Conservation (phyloP, 2,797 vertebrate genomes). For the Schizopygopsis pylzovi region DNA sequence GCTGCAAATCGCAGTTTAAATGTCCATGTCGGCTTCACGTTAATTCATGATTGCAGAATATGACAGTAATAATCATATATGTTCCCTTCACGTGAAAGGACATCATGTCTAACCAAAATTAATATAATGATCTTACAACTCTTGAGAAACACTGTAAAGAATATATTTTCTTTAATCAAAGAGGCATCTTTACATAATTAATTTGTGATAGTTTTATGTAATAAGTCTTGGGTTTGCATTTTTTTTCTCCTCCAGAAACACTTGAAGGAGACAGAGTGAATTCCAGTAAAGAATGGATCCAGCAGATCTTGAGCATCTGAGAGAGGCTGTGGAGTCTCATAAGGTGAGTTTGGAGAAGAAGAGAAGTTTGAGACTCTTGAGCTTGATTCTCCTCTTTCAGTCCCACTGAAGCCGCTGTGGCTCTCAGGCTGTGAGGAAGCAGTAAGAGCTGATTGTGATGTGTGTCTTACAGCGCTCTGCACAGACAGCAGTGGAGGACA, state of each 20-base stretch:
- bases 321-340: neutral
- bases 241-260: neutral
- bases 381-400: neutral
- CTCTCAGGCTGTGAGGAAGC: neutral
- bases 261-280: neutral
- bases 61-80: neutral
- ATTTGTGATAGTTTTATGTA: no score
- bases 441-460: neutral
- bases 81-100: neutral
- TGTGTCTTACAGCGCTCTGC: slow-evolving; percentile 35
- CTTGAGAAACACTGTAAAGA: neutral
- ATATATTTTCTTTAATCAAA: no score
- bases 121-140: neutral
- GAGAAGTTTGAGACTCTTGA: neutral
- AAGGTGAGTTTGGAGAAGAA: slow-evolving; percentile 11
- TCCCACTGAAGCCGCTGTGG: neutral
- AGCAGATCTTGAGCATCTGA: slow-evolving; percentile 3
- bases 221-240: neutral
- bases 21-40: neutral
- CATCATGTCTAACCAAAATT: neutral
- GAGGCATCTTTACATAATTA: no score
- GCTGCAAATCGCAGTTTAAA: neutral
- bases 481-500: slow-evolving; percentile 28
- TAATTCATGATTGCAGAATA: neutral
- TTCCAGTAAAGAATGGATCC: neutral